Evolutionary conservation across 2,888 invertebrate species (phyloP), one percentile per base, ranked within the genome.

Genomic region (Chymomyza fuscimana): DNA sequence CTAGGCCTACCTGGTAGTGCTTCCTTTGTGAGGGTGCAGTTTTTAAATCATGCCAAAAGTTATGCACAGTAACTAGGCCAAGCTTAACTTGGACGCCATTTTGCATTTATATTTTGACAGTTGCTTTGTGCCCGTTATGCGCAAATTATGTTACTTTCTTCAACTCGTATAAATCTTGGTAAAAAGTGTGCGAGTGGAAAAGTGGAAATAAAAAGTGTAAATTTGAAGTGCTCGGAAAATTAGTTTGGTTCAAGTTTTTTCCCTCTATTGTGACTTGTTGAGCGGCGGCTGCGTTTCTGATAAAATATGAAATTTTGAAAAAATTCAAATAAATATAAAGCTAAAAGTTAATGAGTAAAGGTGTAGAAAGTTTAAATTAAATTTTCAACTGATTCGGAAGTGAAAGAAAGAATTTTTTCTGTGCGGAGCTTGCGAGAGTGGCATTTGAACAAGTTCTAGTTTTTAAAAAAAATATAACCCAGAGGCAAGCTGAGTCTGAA

Each of bases 341-440:
- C 81, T 82, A 82, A 73, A 72, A 72, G 66, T 81, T 82, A 82
- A 82, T 82, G 87, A 87, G 83, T 87, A 87, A 82, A 32, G 86
- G 87, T 82, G 86, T 87, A 72, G 68, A 82, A 82, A 87, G 82
- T 82, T 82, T 85, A 80, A 82, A 87, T 82, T 82, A 85, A 82
- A 86, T 87, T 85, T 78, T 25, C 4, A 1, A 25, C 3, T 25
- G 25, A 25, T 25, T 25, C 4, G 25, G 2, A 25, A 25, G 4
- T 25, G 25, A 25, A 25, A 22, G 22, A 22, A 22, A 22, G 22
- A 22, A 22, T 22, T 22, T n/a, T 19, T 19, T 19, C 19, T 25
- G 2, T 25, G 1, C 25, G 25, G 25, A 19, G 19, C 19, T 19
- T 19, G 19, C 19, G 19, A 19, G 19, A 19, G 19, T 19, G 19